These are phyloP conservation scores for Scopus umbretta DNA, from an alignment of 2,113 vertebrate genomes.

Conservation along the genomic window DNA sequence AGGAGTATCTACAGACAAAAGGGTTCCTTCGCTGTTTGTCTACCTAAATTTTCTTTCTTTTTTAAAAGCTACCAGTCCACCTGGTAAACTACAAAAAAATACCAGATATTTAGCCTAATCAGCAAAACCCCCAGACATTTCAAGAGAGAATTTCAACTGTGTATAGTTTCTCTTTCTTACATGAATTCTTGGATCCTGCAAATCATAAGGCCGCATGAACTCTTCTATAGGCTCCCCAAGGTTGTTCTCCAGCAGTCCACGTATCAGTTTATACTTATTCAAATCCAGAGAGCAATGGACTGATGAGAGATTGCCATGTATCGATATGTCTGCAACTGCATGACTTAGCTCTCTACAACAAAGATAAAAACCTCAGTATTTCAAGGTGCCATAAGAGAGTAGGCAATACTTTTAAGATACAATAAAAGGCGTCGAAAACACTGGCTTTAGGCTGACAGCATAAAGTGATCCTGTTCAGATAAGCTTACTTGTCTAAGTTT, in stretches of 20 bases:
- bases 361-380: background rate
- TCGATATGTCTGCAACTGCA: conserved; percentile 86
- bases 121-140: background rate
- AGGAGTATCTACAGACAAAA: background rate
- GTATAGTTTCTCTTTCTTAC: conserved; percentile 73
- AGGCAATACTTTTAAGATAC: background rate
- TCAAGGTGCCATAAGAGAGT: background rate
- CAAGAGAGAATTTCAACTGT: background rate
- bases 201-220: conserved; percentile 91
- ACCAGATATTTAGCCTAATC: background rate
- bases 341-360: conserved; percentile 87
- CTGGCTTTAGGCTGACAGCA: background rate
- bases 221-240: conserved; percentile 93
- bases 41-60: background rate
- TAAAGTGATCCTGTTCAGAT: background rate
- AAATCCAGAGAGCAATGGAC: conserved; percentile 92
- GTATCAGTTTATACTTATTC: conserved; percentile 89
- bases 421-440: background rate
- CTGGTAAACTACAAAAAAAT: background rate
- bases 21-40: background rate
- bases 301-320: conserved; percentile 90
- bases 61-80: background rate
- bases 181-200: conserved; percentile 91
- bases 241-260: conserved; percentile 91
- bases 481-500: conserved; percentile 93